A percentile compares a stretch with the other conserved stretches of the same genome.
Conservation (phyloP, 2,888 invertebrate genomes). For the Zaprionus bogoriensis region DNA sequence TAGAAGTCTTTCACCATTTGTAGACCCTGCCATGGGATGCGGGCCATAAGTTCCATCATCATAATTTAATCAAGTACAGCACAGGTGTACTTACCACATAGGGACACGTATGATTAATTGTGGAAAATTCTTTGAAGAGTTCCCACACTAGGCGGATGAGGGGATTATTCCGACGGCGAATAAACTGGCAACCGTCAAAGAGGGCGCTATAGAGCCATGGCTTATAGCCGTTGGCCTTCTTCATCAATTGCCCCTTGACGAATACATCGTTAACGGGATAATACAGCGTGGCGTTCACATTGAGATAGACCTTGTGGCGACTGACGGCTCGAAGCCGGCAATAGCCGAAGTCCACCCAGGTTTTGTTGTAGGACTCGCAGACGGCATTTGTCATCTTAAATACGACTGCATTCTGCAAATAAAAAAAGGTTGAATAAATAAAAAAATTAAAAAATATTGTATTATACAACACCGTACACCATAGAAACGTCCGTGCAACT, state of each 20-base stretch:
- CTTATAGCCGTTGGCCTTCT: slow-evolving; percentile 52
- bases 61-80: no score
- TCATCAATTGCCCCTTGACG: slow-evolving; percentile 31
- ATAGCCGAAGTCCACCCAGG: slow-evolving; percentile 33
- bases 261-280: slow-evolving; percentile 25
- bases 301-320: slow-evolving; percentile 33
- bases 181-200: slow-evolving; percentile 46
- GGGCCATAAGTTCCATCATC: no score
- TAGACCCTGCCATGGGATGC: slow-evolving; percentile 33
- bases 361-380: slow-evolving; percentile 43
- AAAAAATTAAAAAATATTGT: not conserved
- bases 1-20: slow-evolving; percentile 43
- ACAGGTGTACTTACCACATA: slow-evolving; percentile 42
- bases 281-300: slow-evolving; percentile 28
- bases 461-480: not conserved
- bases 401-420: slow-evolving; percentile 10
- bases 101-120: slow-evolving; percentile 49
- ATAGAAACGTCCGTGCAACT: not conserved
- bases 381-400: slow-evolving; percentile 52
- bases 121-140: slow-evolving; percentile 40
- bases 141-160: slow-evolving; percentile 36
- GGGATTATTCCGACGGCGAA: slow-evolving; percentile 31
- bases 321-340: slow-evolving; percentile 45
- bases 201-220: slow-evolving; percentile 42
- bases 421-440: not conserved